phyloP scores from a whole-genome alignment of 2,113 vertebrate species.

The Ammodytes marinus region DNA sequence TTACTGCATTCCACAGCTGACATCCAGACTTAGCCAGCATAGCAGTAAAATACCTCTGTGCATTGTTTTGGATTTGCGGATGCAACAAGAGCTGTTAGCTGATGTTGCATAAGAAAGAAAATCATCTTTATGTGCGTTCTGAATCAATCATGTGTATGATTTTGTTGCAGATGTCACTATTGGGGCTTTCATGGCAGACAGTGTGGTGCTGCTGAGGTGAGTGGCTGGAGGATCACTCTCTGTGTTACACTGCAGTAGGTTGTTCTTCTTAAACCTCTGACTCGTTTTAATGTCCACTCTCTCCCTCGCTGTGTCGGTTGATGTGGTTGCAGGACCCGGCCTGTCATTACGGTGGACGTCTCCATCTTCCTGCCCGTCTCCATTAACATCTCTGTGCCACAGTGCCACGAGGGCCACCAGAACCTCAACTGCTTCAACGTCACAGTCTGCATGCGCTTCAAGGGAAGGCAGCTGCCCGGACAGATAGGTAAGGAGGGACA shows the following conservation, averaged over 20 bases:
- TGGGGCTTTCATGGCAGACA: slow-evolving; percentile 96
- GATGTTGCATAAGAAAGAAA: slow-evolving; percentile 17
- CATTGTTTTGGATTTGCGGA: slow-evolving; percentile 64
- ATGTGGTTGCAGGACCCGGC: slow-evolving; percentile 87
- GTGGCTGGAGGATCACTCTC: slow-evolving; percentile 40
- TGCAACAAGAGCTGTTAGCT: slow-evolving; percentile 40
- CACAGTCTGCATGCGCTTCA: slow-evolving; percentile 91
- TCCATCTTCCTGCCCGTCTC: slow-evolving; percentile 91
- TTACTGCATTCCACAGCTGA: slow-evolving; percentile 81
- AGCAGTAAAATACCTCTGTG: slow-evolving; percentile 60
- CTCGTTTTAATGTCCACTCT: slow-evolving; percentile 26
- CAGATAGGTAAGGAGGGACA: slow-evolving; percentile 89
- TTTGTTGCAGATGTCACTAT: slow-evolving; percentile 92
- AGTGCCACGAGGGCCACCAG: slow-evolving; percentile 93
- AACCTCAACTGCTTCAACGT: slow-evolving; percentile 92
- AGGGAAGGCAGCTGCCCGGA: slow-evolving; percentile 91
- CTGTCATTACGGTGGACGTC: slow-evolving; percentile 92
- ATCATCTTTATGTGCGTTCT: slow-evolving; percentile 3
- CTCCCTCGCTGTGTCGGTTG: slow-evolving; percentile 24
- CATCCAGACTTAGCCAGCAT: slow-evolving; percentile 46
- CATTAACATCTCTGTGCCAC: slow-evolving; percentile 96
- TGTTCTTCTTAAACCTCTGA: neutral
- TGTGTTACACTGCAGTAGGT: neutral
- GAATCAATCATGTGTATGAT: slow-evolving; percentile 16
- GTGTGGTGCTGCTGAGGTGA: slow-evolving; percentile 95